Evolutionary conservation across 1,140 invertebrate species (phyloP).

Genomic region (Dinoponera quadriceps): DNA sequence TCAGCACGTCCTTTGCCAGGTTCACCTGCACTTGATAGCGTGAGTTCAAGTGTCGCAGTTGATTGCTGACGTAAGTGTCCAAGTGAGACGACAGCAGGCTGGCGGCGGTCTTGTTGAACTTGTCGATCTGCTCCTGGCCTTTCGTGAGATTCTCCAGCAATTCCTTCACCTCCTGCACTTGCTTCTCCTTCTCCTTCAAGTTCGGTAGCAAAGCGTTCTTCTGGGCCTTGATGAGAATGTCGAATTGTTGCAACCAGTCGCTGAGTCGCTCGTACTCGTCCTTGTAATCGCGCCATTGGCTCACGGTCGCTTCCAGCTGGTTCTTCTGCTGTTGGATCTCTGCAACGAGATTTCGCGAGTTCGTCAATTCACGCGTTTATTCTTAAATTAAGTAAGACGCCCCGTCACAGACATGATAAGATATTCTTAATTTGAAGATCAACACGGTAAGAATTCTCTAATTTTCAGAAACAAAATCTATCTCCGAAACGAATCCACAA

Average conservation of each 20-base stretch:
- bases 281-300: constrained; percentile 95
- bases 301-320: constrained; percentile 92
- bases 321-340: constrained; percentile 95
- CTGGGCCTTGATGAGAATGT: constrained; percentile 96
- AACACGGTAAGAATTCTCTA: no score
- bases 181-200: constrained; percentile 93
- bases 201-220: constrained; percentile 94
- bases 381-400: no score
- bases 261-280: constrained; percentile 96
- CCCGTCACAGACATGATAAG: no score
- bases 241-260: constrained; percentile 97
- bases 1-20: constrained; percentile 96
- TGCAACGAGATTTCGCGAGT: constrained; percentile 69
- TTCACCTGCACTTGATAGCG: constrained; percentile 96
- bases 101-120: constrained; percentile 92
- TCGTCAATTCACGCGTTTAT: constrained; percentile 16
- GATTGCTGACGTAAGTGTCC: constrained; percentile 96
- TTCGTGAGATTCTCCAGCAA: constrained; percentile 91
- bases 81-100: constrained; percentile 93
- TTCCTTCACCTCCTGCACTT: constrained; percentile 92
- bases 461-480: no score
- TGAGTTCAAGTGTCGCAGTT: constrained; percentile 95
- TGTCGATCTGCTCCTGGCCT: constrained; percentile 94
- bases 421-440: background rate
- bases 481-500: no score